Conservation (phyloP, 2,888 invertebrate genomes). For the Sinodicranocentrus sp. region DNA sequence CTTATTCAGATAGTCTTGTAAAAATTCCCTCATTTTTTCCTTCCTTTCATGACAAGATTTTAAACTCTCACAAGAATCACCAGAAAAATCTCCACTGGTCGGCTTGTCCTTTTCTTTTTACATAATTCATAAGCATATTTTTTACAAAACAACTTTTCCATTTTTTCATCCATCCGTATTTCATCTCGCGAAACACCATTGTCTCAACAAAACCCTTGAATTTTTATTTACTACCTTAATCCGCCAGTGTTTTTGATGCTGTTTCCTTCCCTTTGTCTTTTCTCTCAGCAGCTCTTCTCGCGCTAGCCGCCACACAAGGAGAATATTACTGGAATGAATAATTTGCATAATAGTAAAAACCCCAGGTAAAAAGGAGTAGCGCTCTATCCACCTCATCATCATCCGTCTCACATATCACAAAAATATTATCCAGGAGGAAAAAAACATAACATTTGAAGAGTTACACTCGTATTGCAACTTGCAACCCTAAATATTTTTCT, state of each 20-base stretch:
- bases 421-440: no score
- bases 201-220: constrained; percentile 1
- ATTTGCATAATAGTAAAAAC: constrained; percentile 42
- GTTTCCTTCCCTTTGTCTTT: not conserved
- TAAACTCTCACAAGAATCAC: no score
- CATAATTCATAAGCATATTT: constrained; percentile 29
- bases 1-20: constrained; percentile 19
- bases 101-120: not conserved
- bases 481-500: not conserved
- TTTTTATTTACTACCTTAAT: constrained; percentile 1
- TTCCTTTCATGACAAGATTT: no score
- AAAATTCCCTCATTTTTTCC: not conserved
- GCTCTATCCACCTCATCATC: not conserved
- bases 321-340: constrained; percentile 42
- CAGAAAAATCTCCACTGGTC: no score
- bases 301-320: constrained; percentile 44
- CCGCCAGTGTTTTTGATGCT: not conserved
- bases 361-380: not conserved
- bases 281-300: not conserved
- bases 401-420: no score
- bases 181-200: constrained; percentile 8
- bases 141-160: constrained; percentile 43
- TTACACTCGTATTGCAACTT: no score
- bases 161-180: constrained; percentile 7
- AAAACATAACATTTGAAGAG: no score